These are phyloP conservation scores for Liolophura sinensis DNA, from an alignment of 1,140 invertebrate genomes.

Conservation along the genomic window DNA sequence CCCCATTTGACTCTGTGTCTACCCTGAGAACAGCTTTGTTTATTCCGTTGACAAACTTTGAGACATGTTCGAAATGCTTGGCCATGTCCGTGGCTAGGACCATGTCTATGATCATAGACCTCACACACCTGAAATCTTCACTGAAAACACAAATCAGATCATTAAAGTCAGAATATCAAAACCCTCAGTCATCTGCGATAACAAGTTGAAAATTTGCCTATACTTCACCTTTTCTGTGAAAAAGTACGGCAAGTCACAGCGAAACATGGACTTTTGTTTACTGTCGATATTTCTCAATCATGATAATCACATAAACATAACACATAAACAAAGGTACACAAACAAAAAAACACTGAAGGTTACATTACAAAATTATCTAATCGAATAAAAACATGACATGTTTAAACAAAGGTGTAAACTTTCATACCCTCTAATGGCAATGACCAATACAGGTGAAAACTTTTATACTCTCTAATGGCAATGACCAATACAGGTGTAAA, in stretches of 20 bases:
- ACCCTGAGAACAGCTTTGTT: slow-evolving; percentile 42
- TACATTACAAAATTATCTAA: too few species aligned
- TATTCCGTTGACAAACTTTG: slow-evolving; percentile 75
- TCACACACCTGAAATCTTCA: slow-evolving; percentile 41
- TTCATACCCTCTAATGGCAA: background rate
- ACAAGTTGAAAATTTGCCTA: background rate
- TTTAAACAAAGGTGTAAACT: background rate
- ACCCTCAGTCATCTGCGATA: too few species aligned
- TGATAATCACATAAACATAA: too few species aligned
- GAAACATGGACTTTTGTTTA: too few species aligned
- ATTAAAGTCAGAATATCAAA: background rate
- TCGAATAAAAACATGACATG: too few species aligned
- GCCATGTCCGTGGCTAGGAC: slow-evolving; percentile 60
- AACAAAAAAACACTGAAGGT: too few species aligned
- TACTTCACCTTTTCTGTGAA: background rate
- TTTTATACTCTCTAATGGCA: too few species aligned
- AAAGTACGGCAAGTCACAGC: background rate
- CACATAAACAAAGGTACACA: too few species aligned
- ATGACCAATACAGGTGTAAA: too few species aligned
- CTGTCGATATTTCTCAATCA: too few species aligned
- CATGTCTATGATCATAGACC: slow-evolving; percentile 56
- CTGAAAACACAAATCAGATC: slow-evolving; percentile 24
- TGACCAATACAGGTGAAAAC: too few species aligned
- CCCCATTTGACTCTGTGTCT: slow-evolving; percentile 38
- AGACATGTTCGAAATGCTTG: slow-evolving; percentile 70